Evolutionary conservation across 2,888 invertebrate genomes (phyloP).

Genomic region (Dione vanillae): DNA sequence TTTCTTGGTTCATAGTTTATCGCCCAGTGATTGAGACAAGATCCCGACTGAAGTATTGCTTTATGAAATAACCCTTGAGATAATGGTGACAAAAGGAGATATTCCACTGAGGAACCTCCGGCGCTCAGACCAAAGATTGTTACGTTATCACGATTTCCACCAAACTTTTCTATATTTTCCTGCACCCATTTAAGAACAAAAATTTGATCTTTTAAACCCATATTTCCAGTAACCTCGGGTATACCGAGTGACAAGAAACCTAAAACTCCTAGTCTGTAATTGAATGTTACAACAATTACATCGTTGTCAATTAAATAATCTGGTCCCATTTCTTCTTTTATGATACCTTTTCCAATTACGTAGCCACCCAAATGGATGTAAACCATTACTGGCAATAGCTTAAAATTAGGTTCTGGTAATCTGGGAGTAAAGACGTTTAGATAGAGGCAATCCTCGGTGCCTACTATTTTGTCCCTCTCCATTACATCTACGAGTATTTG

Average conservation of each 20-base stretch:
- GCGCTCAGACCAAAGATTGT: slow-evolving; percentile 65
- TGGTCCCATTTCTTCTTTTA: slow-evolving; percentile 60
- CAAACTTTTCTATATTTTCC: slow-evolving; percentile 61
- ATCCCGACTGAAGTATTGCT: slow-evolving; percentile 66
- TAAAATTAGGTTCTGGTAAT: slow-evolving; percentile 46
- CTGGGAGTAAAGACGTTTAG: slow-evolving; percentile 67
- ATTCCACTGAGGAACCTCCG: slow-evolving; percentile 62
- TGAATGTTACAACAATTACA: slow-evolving; percentile 68
- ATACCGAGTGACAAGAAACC: slow-evolving; percentile 68
- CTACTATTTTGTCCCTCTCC: too few relatives aligned
- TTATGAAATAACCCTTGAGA: slow-evolving; percentile 64
- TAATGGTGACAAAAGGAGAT: slow-evolving; percentile 58
- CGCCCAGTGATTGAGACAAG: slow-evolving; percentile 62
- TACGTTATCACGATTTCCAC: slow-evolving; percentile 63
- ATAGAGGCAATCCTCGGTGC: slow-evolving; percentile 70
- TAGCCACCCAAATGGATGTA: slow-evolving; percentile 74
- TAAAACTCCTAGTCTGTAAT: slow-evolving; percentile 69
- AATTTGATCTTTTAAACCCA: slow-evolving; percentile 70
- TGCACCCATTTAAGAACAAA: slow-evolving; percentile 67
- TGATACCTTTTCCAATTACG: slow-evolving; percentile 59
- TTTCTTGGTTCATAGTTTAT: slow-evolving; percentile 55
- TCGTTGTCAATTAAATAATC: slow-evolving; percentile 65
- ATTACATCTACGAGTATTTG: slow-evolving; percentile 51
- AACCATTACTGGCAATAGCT: slow-evolving; percentile 62
- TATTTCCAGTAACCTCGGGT: slow-evolving; percentile 64